phyloP scores from a whole-genome alignment of 2,888 invertebrate genomes.

The Dasysyrphus albostriatus region DNA sequence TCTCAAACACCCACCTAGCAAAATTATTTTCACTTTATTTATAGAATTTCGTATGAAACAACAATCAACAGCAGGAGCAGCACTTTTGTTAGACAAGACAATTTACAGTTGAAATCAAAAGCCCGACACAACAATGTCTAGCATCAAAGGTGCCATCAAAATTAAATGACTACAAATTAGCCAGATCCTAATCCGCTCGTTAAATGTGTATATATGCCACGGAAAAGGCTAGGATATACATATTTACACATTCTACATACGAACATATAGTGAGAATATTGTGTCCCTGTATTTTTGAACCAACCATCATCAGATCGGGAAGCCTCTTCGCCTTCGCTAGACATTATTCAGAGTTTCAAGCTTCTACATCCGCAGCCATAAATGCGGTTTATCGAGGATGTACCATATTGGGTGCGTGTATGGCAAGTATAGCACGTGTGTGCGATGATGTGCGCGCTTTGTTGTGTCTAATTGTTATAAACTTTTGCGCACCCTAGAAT shows the following conservation, averaged over 20 bases:
- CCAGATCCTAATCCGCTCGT: slow-evolving; percentile 71
- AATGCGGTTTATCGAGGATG: slow-evolving; percentile 58
- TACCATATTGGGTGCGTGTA: slow-evolving; percentile 32
- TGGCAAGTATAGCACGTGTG: slow-evolving; percentile 31
- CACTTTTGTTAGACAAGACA: slow-evolving; percentile 29
- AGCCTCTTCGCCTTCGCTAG: background rate
- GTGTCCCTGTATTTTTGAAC: slow-evolving; percentile 1
- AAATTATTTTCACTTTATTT: slow-evolving; percentile 33
- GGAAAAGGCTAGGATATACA: background rate
- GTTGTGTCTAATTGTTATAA: slow-evolving; percentile 73
- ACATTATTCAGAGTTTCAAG: slow-evolving; percentile 24
- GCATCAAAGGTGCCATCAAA: slow-evolving; percentile 72
- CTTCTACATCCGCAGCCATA: slow-evolving; percentile 20
- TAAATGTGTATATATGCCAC: slow-evolving; percentile 48
- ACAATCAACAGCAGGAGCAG: background rate
- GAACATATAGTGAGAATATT: background rate
- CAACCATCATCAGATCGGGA: background rate
- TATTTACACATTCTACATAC: background rate
- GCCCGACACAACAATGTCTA: slow-evolving; percentile 65
- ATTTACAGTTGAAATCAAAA: slow-evolving; percentile 72
- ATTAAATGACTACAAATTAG: slow-evolving; percentile 74
- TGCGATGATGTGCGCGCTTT: slow-evolving; percentile 44
- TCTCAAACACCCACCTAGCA: background rate
- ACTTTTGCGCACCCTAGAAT: slow-evolving; percentile 53
- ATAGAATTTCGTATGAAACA: background rate